Conservation (phyloP, 2,113 vertebrate species). For the Mungos mungo region DNA sequence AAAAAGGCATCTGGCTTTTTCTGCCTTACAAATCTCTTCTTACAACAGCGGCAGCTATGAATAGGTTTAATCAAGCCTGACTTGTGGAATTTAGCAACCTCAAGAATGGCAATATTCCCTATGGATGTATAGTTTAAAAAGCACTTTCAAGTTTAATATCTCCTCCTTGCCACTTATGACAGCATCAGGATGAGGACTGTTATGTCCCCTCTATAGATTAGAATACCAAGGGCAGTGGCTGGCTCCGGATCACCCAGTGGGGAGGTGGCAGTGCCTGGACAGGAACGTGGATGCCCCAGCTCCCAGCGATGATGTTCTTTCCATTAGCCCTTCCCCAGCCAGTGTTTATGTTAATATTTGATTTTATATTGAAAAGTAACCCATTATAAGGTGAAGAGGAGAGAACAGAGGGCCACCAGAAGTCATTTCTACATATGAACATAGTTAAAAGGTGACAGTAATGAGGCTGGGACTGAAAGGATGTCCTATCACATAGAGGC, state of each 20-base stretch:
- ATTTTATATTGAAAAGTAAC: conserved; percentile 27
- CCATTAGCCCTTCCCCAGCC: not conserved
- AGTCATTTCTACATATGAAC: not conserved
- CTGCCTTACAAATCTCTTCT: not conserved
- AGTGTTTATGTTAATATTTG: not conserved
- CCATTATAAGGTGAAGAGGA: not conserved
- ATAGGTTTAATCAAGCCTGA: not conserved
- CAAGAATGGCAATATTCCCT: not conserved
- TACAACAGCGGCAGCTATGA: not conserved
- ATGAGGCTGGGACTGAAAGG: not conserved
- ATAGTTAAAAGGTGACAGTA: not conserved
- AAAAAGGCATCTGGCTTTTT: not conserved
- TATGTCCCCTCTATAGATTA: not conserved
- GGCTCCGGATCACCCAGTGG: not conserved
- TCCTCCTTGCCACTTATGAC: not conserved
- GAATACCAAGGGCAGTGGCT: not conserved
- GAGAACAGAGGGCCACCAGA: not conserved
- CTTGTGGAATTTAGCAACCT: not conserved
- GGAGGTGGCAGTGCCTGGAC: not conserved
- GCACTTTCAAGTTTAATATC: not conserved
- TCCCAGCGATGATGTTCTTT: not conserved
- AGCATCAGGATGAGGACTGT: not conserved
- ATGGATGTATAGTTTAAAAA: not conserved
- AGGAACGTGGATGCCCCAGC: rapidly evolving
- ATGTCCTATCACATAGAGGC: not conserved